A percentile compares a stretch with the other conserved stretches of the same genome.
Evolutionary conservation across 2,888 invertebrate genomes (phyloP).

Genomic region (Ceramica pisi): DNA sequence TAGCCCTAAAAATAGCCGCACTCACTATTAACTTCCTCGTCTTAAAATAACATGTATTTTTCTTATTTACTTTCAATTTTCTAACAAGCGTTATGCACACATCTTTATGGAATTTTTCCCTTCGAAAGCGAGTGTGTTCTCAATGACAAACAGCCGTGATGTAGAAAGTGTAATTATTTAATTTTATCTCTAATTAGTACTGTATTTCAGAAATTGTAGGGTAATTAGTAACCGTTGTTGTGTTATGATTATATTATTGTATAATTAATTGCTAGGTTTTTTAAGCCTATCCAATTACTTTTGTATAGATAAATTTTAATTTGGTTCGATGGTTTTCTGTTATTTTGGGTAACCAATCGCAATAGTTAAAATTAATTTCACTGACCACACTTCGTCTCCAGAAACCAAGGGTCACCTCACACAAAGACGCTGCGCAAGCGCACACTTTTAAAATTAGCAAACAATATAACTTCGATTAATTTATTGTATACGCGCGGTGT

Average conservation of each 20-base stretch:
- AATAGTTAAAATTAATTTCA: neutral
- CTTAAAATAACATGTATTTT: constrained; percentile 1
- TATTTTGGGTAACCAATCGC: neutral
- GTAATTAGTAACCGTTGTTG: constrained; percentile 24
- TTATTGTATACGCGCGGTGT: rapidly evolving
- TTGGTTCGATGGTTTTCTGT: neutral
- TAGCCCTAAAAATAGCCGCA: neutral
- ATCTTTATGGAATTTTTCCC: constrained; percentile 29
- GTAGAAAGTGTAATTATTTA: constrained; percentile 58
- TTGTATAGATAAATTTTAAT: neutral
- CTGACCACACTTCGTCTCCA: neutral
- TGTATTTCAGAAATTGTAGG: constrained; percentile 3
- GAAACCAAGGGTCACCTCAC: too few relatives aligned
- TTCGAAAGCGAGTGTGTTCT: constrained; percentile 38
- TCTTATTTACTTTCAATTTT: constrained; percentile 15
- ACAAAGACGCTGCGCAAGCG: too few relatives aligned
- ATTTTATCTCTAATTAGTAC: constrained; percentile 45
- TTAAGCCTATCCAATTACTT: constrained; percentile 2
- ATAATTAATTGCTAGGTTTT: constrained; percentile 12
- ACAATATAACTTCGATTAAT: too few relatives aligned
- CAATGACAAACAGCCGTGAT: constrained; percentile 30
- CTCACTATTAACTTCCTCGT: constrained; percentile 5
- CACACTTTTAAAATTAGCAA: too few relatives aligned
- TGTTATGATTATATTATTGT: constrained; percentile 3
- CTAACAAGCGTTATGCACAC: neutral